Evolutionary conservation across 2,113 vertebrate genomes (phyloP).

Genomic region (Morphnarchus princeps): DNA sequence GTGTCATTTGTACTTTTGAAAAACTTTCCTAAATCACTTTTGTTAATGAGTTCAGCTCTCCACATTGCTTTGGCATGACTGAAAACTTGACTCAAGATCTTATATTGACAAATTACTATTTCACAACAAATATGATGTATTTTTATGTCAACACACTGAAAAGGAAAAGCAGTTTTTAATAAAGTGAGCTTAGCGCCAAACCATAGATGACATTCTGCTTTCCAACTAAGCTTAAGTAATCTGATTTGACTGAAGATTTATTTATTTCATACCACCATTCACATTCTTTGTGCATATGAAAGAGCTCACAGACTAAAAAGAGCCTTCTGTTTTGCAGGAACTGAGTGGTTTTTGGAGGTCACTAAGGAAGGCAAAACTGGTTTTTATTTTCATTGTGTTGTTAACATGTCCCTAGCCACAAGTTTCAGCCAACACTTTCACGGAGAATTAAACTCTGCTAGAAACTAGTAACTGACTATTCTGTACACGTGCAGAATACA

Average conservation of each 20-base stretch:
- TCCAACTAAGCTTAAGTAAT: not conserved
- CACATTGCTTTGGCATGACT: accelerated
- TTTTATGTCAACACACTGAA: not conserved
- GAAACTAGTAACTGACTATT: not conserved
- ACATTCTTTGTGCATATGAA: not conserved
- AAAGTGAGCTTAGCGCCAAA: not conserved
- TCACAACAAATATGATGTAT: not conserved
- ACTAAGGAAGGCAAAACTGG: not conserved
- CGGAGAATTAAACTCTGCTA: not conserved
- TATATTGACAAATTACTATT: not conserved
- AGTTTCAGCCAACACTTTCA: not conserved
- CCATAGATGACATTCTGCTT: not conserved
- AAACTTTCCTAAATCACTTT: not conserved
- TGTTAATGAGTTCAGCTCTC: not conserved
- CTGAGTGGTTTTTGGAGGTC: not conserved
- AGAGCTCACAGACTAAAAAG: not conserved
- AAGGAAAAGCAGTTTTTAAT: not conserved
- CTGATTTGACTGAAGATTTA: not conserved
- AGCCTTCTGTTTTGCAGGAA: not conserved
- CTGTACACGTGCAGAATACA: not conserved
- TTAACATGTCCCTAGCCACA: not conserved
- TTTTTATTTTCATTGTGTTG: not conserved
- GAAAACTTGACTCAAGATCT: not conserved
- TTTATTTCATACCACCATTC: not conserved
- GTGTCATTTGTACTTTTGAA: not conserved